A percentile compares a stretch with the other conserved stretches of the same genome.
Conservation (phyloP, 2,888 invertebrate genomes). For the Xanthia togata region DNA sequence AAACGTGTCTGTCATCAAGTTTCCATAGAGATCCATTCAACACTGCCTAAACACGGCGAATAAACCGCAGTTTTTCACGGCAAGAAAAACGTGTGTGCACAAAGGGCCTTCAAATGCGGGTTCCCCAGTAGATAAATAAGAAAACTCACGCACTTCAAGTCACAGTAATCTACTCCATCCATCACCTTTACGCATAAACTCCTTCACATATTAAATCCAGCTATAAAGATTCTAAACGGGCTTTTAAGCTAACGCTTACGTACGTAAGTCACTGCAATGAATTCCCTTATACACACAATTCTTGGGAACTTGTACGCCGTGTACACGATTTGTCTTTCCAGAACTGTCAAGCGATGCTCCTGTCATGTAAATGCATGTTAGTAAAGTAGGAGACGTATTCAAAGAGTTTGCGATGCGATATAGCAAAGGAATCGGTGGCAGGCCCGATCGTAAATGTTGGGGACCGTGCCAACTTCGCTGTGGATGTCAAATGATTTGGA, state of each 20-base stretch:
- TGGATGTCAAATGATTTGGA: slow-evolving; percentile 55
- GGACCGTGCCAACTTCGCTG: slow-evolving; percentile 51
- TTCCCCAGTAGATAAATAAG: slow-evolving; percentile 31
- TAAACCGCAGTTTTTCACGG: too few species aligned
- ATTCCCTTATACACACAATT: slow-evolving; percentile 62
- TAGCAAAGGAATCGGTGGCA: slow-evolving; percentile 26
- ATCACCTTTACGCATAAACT: slow-evolving; percentile 53
- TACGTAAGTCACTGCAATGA: slow-evolving; percentile 64
- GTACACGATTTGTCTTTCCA: slow-evolving; percentile 76
- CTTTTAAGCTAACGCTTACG: slow-evolving; percentile 62
- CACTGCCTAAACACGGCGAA: too few species aligned
- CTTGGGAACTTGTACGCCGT: slow-evolving; percentile 68
- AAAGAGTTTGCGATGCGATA: slow-evolving; percentile 55
- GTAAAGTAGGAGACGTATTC: slow-evolving; percentile 50
- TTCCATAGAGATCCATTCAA: too few species aligned
- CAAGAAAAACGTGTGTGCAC: too few species aligned
- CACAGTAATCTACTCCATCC: slow-evolving; percentile 44
- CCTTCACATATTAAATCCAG: slow-evolving; percentile 56
- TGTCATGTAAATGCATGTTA: slow-evolving; percentile 71
- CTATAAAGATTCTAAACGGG: slow-evolving; percentile 59
- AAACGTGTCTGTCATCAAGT: too few species aligned
- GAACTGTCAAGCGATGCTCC: slow-evolving; percentile 74
- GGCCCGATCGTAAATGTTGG: slow-evolving; percentile 38
- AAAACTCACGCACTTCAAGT: slow-evolving; percentile 20
- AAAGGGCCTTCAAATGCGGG: not conserved